These are phyloP conservation scores for Drosophila kepulauana DNA, from an alignment of 1,140 invertebrate species.

Conservation along the genomic window DNA sequence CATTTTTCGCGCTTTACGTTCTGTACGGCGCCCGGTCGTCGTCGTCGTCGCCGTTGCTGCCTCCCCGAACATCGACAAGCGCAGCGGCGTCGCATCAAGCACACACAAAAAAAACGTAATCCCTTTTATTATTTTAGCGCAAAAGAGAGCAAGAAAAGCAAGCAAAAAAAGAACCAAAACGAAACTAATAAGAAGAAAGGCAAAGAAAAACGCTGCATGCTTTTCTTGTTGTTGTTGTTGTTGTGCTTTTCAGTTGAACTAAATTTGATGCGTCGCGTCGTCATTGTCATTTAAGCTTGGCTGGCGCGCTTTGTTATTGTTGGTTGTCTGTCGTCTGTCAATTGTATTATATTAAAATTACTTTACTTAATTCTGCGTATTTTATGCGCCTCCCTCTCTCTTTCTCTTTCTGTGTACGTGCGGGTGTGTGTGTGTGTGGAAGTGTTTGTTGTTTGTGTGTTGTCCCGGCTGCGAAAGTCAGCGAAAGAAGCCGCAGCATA, in stretches of 20 bases:
- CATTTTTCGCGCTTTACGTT: slow-evolving; percentile 50
- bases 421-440: neutral
- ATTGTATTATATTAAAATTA: slow-evolving; percentile 73
- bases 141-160: slow-evolving; percentile 16
- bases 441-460: slow-evolving; percentile 16
- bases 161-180: neutral
- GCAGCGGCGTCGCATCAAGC: slow-evolving; percentile 48
- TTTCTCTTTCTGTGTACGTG: neutral
- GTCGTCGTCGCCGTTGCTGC: slow-evolving; percentile 45
- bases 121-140: slow-evolving; percentile 34
- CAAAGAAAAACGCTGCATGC: slow-evolving; percentile 38
- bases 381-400: neutral
- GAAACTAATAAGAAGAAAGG: slow-evolving; percentile 11
- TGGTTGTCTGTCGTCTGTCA: slow-evolving; percentile 42
- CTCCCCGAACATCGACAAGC: slow-evolving; percentile 25
- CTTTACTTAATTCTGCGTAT: slow-evolving; percentile 62
- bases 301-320: slow-evolving; percentile 30
- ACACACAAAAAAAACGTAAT: slow-evolving; percentile 47
- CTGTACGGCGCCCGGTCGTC: slow-evolving; percentile 49
- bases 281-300: slow-evolving; percentile 13
- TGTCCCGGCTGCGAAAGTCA: slow-evolving; percentile 26
- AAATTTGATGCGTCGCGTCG: slow-evolving; percentile 39
- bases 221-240: slow-evolving; percentile 27
- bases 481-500: slow-evolving; percentile 27
- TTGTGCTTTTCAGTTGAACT: slow-evolving; percentile 21